These are phyloP conservation scores for Synergus umbraculus DNA, from an alignment of 2,888 invertebrate species.

Conservation along the genomic window DNA sequence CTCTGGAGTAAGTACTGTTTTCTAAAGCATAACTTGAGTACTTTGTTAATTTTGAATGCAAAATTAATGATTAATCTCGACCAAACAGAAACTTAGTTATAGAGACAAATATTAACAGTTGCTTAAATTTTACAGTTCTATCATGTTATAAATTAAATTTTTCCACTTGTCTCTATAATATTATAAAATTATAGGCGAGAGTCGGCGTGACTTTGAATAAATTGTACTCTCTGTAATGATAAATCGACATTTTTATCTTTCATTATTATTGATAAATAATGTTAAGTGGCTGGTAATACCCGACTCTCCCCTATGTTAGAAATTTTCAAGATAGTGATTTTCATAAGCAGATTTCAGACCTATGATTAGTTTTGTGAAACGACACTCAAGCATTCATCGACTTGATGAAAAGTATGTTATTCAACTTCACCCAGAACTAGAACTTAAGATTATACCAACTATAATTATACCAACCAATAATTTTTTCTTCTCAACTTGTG, in stretches of 20 bases:
- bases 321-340: background rate
- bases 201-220: no score
- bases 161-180: background rate
- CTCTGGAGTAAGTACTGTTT: slow-evolving; percentile 17
- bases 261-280: no score
- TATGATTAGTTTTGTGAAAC: slow-evolving; percentile 17
- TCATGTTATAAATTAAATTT: background rate
- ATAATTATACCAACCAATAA: slow-evolving; percentile 7
- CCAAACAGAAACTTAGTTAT: background rate
- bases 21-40: background rate
- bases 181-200: background rate
- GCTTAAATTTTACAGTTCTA: background rate
- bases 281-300: no score
- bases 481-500: slow-evolving; percentile 22
- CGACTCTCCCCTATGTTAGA: background rate
- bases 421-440: slow-evolving; percentile 6
- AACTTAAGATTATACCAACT: no score
- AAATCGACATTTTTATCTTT: no score
- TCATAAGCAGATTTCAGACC: background rate
- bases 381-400: background rate
- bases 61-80: background rate
- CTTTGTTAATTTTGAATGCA: background rate
- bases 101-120: background rate
- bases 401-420: background rate
- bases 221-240: no score